Percentiles rank a stretch among this genome's conserved stretches.
phyloP scores from a whole-genome alignment of 2,888 invertebrate species.

The Lacanobia oleracea region DNA sequence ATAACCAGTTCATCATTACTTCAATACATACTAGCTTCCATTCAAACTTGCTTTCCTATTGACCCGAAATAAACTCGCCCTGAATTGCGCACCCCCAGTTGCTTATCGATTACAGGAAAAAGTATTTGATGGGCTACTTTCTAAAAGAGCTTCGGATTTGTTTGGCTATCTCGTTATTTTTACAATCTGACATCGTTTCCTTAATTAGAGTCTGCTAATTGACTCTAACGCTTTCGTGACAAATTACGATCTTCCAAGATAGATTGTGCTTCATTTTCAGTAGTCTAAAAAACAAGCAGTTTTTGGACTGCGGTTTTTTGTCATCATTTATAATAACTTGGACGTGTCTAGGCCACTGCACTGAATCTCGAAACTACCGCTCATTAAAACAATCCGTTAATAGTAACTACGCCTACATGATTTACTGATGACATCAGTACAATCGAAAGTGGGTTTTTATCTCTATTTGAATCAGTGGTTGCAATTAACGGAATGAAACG shows the following conservation, averaged over 20 bases:
- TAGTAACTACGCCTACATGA: constrained; percentile 72
- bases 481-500: constrained; percentile 54
- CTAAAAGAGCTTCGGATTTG: constrained; percentile 19
- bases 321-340: constrained; percentile 29
- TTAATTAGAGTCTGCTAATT: constrained; percentile 41
- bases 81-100: constrained; percentile 61
- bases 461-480: constrained; percentile 56
- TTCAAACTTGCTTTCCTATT: constrained; percentile 54
- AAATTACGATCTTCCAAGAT: constrained; percentile 38
- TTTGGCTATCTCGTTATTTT: constrained; percentile 27
- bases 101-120: constrained; percentile 59
- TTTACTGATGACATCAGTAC: constrained; percentile 80
- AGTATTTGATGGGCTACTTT: constrained; percentile 41
- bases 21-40: constrained; percentile 17
- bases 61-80: constrained; percentile 64
- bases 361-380: constrained; percentile 34
- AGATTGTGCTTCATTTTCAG: constrained; percentile 4
- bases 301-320: background rate
- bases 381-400: constrained; percentile 64
- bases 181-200: constrained; percentile 40
- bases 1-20: constrained; percentile 5
- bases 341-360: constrained; percentile 48
- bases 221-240: constrained; percentile 31
- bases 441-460: constrained; percentile 81
- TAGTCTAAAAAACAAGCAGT: constrained; percentile 12